Conservation (phyloP, 2,888 invertebrate species). For the Dolichomitus sp. region DNA sequence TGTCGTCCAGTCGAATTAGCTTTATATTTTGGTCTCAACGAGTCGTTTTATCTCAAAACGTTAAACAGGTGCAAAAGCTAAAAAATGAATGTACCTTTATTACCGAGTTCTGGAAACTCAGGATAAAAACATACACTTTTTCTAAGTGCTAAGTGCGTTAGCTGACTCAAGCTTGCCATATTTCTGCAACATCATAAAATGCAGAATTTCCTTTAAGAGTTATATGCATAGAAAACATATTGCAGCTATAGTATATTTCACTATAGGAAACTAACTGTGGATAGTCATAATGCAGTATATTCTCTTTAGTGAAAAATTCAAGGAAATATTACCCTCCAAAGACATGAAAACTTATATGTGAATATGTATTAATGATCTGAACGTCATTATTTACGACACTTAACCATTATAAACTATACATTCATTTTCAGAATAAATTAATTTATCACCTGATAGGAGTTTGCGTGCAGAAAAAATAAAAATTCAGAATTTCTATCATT, state of each 20-base stretch:
- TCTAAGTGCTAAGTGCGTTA: neutral
- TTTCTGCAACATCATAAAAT: neutral
- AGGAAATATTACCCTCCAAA: neutral
- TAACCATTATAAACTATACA: neutral
- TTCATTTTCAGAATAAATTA: neutral
- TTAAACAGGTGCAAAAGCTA: neutral
- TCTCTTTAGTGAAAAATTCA: neutral
- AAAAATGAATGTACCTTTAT: neutral
- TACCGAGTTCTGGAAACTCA: no score
- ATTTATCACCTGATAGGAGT: neutral
- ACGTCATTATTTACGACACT: neutral
- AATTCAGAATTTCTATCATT: neutral
- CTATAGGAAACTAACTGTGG: neutral
- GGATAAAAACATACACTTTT: no score
- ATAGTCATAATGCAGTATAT: neutral
- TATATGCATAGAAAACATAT: neutral
- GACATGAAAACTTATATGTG: neutral
- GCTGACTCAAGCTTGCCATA: neutral
- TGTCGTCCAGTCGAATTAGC: conserved; percentile 1
- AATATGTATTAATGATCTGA: neutral
- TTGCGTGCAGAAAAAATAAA: neutral
- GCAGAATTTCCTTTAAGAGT: neutral
- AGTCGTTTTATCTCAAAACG: neutral
- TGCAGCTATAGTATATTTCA: neutral
- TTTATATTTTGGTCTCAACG: neutral